Base-by-base conservation (phyloP, 2,113 vertebrate species). In the Rana temporaria region DNA sequence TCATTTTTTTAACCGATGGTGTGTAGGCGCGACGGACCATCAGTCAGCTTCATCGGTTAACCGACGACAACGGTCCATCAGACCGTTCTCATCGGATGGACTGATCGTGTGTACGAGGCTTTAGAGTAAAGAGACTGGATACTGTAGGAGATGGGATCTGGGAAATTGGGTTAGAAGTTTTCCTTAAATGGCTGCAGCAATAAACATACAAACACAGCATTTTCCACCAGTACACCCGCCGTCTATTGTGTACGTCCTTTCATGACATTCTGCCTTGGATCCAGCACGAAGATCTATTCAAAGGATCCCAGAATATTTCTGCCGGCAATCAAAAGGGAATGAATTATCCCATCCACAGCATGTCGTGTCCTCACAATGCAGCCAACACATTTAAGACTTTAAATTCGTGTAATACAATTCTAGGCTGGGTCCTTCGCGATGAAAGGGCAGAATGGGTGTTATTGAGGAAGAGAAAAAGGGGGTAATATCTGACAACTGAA, bases 391-490 rank as follows among this genome's bases (percentile, higher is more conserved):
- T 90, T 93, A 94, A 94, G 92, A 93, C 92, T 93, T 92, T 92
- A 93, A 94, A 93, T 92, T 94, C 93, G 91, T 93, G 92, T 94
- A 93, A 92, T 93, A 90, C 93, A 94, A 94, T 92, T 91, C 92
- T 90, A 87, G 91, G 85, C 91, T 92, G 89, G 86, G 90, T 90
- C 89, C 90, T 91, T 93, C 91, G 91, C 91, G 90, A 90, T 89
- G 85, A 90, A 89, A 91, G 91, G 89, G 90, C 55, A 89, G 90
- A 92, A 93, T 89, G 88, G 91, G 86, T 91, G 92, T 92, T 90
- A 92, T 90, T 90, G 88, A 91, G 38, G n/a, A 89, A 92, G 88
- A 93, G 89, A 93, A 93, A 66, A 94, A 93, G 87, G 90, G 88
- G 88, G 90, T 89, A 92, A 93, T 92, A 93, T 94, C 93, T 94